Evolutionary conservation across 2,888 invertebrate species (phyloP), one percentile per base, ranked within the genome.

Genomic region (Acrobeloides nanus): DNA sequence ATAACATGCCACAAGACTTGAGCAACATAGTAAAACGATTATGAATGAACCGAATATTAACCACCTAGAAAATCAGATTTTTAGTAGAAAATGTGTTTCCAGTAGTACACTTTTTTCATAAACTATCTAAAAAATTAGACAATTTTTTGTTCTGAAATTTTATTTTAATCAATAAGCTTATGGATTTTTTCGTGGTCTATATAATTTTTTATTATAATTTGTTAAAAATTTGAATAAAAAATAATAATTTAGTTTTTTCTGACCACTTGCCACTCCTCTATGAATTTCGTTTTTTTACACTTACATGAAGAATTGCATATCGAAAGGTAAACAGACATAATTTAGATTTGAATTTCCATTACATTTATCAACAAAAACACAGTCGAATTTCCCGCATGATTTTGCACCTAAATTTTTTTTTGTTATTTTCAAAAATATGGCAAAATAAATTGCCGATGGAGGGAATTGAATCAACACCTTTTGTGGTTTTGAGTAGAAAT

Each of bases 311-410:
- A 53, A 57, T 37, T 49, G 35, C 4, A 57, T 53, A 35, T 66
- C 61, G 37, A 66, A 44, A n/a, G 64, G 59, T 15, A 66, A 31
- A 42, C 66, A 66, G 15, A 59, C 53, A 34, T 51, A 66, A 15
- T 45, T 26, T 33, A 57, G 57, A 25, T 57, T 43, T 0, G 49
- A 51, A 8, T 45, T 38, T 12, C 59, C 59, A 50, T 66, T 64
- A 46, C 66, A 66, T 29, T 64, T 61, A 37, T 63, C 57, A 24
- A 66, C 51, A 39, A 55, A 63, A 3, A 66, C 55, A 39, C 66
- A 66, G 38, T 66, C 66, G n/a, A 61, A 62, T 33, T 60, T 58
- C 37, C 64, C 61, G 38, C 66, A 66, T 23, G 55, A 51, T 26
- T 55, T 37, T 7, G 53, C 45, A 46, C 65, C 65, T 65, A 26